Conservation (phyloP, 2,113 vertebrate species). For the Chrysochloris asiatica region DNA sequence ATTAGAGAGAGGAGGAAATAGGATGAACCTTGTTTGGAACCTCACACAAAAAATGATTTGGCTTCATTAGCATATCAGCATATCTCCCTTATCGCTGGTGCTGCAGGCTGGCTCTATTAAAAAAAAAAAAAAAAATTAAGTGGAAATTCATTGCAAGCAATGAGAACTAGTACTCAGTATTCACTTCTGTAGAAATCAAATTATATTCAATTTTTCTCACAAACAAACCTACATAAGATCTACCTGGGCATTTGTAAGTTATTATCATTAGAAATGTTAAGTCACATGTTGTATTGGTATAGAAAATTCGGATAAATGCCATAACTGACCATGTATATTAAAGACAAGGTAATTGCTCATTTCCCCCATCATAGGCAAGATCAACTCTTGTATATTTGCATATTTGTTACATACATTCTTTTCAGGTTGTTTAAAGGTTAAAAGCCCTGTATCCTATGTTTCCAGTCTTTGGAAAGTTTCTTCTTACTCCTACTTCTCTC, state of each 20-base stretch:
- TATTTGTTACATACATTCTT: not conserved
- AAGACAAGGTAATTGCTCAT: not conserved
- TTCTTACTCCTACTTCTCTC: slow-evolving; percentile 58
- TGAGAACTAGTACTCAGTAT: not conserved
- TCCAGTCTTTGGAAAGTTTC: slow-evolving; percentile 43
- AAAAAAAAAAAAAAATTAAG: no score
- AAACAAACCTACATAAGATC: not conserved
- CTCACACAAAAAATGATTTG: no score
- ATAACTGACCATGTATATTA: not conserved
- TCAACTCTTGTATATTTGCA: not conserved
- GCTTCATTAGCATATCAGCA: no score
- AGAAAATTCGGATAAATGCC: not conserved
- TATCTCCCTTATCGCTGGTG: no score
- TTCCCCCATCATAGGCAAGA: not conserved
- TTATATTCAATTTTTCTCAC: not conserved
- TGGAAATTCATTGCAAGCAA: not conserved
- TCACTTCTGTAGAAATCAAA: not conserved
- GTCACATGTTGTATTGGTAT: not conserved
- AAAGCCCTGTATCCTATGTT: not conserved
- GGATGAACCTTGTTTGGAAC: no score
- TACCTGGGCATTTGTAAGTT: not conserved
- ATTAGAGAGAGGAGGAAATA: no score
- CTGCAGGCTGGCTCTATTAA: no score
- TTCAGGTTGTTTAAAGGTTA: not conserved
- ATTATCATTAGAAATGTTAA: not conserved